Percentiles rank a stretch among this genome's conserved stretches.
Conservation (phyloP, 2,797 vertebrate species). For the Acrocephalus scirpaceus region DNA sequence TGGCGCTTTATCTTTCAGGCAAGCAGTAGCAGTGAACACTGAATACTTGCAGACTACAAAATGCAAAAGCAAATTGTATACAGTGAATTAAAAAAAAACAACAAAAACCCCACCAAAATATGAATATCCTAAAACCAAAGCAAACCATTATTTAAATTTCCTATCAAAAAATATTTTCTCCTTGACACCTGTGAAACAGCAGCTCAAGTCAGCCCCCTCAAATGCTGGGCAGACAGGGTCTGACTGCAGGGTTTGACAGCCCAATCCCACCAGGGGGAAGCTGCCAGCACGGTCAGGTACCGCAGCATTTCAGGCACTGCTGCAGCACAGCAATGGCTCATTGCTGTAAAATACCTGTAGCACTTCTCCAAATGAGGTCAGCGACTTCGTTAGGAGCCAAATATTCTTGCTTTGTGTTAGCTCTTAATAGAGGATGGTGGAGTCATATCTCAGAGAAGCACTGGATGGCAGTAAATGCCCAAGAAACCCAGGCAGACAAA, state of each 20-base stretch:
- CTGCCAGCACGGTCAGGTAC: background rate
- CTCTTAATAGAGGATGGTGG: background rate
- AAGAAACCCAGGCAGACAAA: background rate
- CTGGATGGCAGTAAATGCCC: slow-evolving; percentile 71
- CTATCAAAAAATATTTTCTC: background rate
- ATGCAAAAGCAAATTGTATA: background rate
- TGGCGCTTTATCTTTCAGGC: background rate
- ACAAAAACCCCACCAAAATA: fast-evolving
- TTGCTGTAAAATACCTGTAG: background rate
- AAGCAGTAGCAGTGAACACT: background rate
- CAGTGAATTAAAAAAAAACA: background rate
- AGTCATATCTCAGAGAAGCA: slow-evolving; percentile 18
- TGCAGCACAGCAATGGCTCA: fast-evolving
- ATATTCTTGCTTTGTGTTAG: background rate
- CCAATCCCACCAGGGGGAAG: background rate
- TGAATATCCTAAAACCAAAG: background rate
- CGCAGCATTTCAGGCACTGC: background rate
- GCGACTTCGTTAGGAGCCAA: background rate
- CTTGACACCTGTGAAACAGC: background rate
- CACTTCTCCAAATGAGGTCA: background rate
- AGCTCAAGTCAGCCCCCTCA: background rate
- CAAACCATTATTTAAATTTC: background rate
- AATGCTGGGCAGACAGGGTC: fast-evolving
- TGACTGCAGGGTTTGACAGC: background rate
- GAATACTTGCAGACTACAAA: background rate